Conservation (phyloP, 30 jellyfish, hydroid and myxozoan genomes). For the Sanderia malayensis region DNA sequence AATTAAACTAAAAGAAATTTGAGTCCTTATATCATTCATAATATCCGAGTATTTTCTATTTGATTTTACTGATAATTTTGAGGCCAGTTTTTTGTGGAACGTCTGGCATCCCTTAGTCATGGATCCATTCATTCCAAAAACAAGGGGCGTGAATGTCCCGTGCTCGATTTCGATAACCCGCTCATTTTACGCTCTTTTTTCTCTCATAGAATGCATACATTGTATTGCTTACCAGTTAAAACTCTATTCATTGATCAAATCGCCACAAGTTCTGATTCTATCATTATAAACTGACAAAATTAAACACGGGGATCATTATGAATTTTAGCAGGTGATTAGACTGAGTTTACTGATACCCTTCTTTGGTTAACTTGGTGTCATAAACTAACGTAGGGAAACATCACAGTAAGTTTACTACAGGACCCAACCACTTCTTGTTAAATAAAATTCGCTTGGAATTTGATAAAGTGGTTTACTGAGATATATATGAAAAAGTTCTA, state of each 20-base stretch:
- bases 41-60: too few species aligned
- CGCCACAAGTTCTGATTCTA: conserved; percentile 60
- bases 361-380: neutral
- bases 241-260: conserved; percentile 54
- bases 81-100: too few species aligned
- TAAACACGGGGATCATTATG: conserved; percentile 1
- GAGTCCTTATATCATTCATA: too few species aligned
- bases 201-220: conserved; percentile 14
- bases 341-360: neutral
- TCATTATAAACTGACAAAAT: conserved; percentile 35
- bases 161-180: conserved; percentile 36
- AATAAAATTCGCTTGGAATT: neutral
- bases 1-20: too few species aligned
- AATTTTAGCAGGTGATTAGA: neutral
- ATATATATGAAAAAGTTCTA: too few species aligned
- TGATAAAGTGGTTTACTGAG: conserved; percentile 1
- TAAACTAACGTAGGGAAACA: neutral
- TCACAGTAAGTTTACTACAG: neutral
- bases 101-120: too few species aligned
- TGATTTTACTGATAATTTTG: too few species aligned
- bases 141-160: conserved; percentile 12
- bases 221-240: conserved; percentile 58
- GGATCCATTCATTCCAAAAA: too few species aligned
- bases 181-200: conserved; percentile 30
- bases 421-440: neutral